Base-by-base conservation (phyloP, 2,797 vertebrate species). In the Lepus oiostolus region DNA sequence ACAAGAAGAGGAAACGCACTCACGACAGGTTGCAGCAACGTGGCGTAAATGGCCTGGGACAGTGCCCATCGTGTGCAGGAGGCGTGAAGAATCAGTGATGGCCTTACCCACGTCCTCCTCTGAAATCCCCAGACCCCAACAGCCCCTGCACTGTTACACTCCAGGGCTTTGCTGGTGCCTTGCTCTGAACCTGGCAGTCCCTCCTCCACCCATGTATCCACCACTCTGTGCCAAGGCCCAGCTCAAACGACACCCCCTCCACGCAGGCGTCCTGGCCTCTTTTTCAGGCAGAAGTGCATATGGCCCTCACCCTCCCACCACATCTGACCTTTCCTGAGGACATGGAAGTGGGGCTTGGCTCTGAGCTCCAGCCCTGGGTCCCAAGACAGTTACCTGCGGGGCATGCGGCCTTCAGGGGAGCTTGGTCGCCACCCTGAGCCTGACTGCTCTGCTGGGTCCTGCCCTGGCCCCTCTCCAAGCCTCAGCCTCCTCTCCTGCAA, bases 101-200 rank as follows among this genome's bases (percentile, higher is more conserved):
- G 26, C 5, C 5, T 22, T 32, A 63, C 19, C 74, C 58, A 32
- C 14, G 7, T 38, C 21, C 14, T 54, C 32, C 13, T 65, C 10
- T 22, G 32, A 67, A 35, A 60, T 75, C 71, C 72, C 91, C 63
- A 63, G 76, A 74, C 79, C 16, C 58, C 71, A 92, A 54, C 62
- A 38, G 67, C 52, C 35, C 47, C 26, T 7, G 4, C 8, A 60
- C 2, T 42, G 32, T 58, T 77, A 28, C 4, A 65, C 58, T 67
- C 0, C 0, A 26, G 24, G 28, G 58, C 72, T 52, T 52, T 5
- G n/a, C 38, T 54, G 6, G 0, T 0, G 9, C 38, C 35, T 71
- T 72, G 58, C 30, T 28, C 50, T 58, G 70, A 58, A 30, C 52
- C n/a, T 10, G 5, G 54, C 52, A 63, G 60, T 9, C 21, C 62